Evolutionary conservation across 2,888 invertebrate genomes (phyloP).

Genomic region (Conus canariensis): DNA sequence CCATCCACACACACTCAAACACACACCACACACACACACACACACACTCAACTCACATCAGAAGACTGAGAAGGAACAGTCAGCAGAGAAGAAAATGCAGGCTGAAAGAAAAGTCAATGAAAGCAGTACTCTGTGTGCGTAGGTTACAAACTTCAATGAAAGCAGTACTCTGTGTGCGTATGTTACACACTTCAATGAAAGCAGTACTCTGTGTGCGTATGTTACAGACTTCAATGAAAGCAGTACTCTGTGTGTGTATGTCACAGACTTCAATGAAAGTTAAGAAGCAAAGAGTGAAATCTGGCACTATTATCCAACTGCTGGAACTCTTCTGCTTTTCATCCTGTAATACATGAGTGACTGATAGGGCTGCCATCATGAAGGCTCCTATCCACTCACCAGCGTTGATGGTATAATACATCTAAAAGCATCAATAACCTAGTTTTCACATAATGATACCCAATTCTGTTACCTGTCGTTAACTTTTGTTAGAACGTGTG

Average conservation of each 20-base stretch:
- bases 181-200: neutral
- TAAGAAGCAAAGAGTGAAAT: neutral
- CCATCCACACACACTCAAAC: neutral
- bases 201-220: neutral
- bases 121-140: neutral
- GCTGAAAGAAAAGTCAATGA: constrained; percentile 20
- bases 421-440: too few relatives aligned
- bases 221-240: neutral
- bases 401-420: too few relatives aligned
- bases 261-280: neutral
- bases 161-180: neutral
- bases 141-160: neutral
- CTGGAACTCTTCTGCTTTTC: neutral
- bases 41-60: constrained; percentile 16
- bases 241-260: neutral
- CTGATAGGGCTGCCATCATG: too few relatives aligned
- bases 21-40: constrained; percentile 19
- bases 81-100: constrained; percentile 29
- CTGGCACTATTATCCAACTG: neutral
- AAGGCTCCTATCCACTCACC: too few relatives aligned
- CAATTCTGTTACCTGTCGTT: too few relatives aligned
- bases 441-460: too few relatives aligned
- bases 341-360: too few relatives aligned
- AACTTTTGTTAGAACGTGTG: too few relatives aligned
- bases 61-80: constrained; percentile 30